Conservation (phyloP, 2,797 vertebrate genomes). For the Pseudopleuronectes americanus region DNA sequence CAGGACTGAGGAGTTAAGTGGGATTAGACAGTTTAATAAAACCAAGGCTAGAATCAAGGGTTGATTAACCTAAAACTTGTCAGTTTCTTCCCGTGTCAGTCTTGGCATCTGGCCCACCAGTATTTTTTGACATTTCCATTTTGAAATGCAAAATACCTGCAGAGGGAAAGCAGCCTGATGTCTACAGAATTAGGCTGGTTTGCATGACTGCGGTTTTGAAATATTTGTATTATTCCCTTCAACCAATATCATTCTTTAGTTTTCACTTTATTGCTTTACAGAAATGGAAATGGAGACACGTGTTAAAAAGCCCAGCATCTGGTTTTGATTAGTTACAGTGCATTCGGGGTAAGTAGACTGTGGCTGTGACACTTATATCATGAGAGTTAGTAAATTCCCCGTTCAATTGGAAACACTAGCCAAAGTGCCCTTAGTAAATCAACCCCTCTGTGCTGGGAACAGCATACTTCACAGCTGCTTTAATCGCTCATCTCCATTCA, state of each 20-base stretch:
- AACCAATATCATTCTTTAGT: constrained; percentile 26
- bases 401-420: constrained; percentile 23
- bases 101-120: not conserved
- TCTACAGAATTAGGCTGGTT: constrained; percentile 6
- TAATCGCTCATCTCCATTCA: constrained; percentile 20
- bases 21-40: constrained; percentile 34
- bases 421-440: not conserved
- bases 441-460: no score
- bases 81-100: not conserved
- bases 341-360: constrained; percentile 15
- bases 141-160: constrained; percentile 2
- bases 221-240: constrained; percentile 33
- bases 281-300: constrained; percentile 6
- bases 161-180: constrained; percentile 3
- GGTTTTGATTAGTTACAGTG: constrained; percentile 26
- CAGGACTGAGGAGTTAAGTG: constrained; percentile 9
- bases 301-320: constrained; percentile 23
- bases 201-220: constrained; percentile 20
- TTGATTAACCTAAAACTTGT: constrained; percentile 8
- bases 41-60: not conserved
- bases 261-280: constrained; percentile 16
- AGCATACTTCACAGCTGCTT: no score
- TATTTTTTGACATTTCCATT: constrained; percentile 2
- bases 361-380: constrained; percentile 8
- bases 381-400: no score